Base-by-base conservation (phyloP, 1,140 invertebrate genomes). In the Lepidostoma basale region DNA sequence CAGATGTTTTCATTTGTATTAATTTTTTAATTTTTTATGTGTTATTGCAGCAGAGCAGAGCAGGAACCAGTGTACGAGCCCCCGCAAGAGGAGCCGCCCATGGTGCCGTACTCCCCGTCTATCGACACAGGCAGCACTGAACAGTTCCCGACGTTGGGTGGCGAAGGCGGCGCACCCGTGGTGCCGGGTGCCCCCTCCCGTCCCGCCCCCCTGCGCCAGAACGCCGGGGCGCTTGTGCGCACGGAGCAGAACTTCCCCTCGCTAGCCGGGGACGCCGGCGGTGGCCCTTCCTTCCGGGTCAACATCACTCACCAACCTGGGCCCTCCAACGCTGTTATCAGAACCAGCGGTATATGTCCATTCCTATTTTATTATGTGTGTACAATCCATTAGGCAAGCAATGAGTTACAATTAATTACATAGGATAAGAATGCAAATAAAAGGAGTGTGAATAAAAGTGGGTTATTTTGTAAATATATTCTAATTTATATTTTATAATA, bases 141-240 rank as follows among this genome's bases (percentile, higher is more conserved):
- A 69, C 86, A 91, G 69, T 91, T 91, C 78, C 90, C 90, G 14
- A 85, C 86, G 0, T 78, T 91, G 23, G 86, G 86, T 10, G 83
- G 78, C 36, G 67, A 74, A 6, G 20, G 67, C 72, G 10, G 75
- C 76, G 39, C 47, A 2, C 26, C 45, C 30, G 1, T 25, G 59
- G 5, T 54, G 30, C 39, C 14, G 45, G 58, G 20, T 1, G 56
- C 12, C 33, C 25, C 18, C 22, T 14, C 14, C 1, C 14, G 20
- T 12, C 28, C 25, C 12, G 52, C 28, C 1, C 14, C 60, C 73
- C 77, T 44, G 76, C 77, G 20, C 3, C 76, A 78, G 77, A 81
- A 76, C 56, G 75, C 77, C 1, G 83, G 82, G 60, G 77, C 79
- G 3, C 69, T 85, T 22, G 77, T 82, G 2, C 81, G 86, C 36